These are phyloP conservation scores for Vombatus ursinus DNA, from an alignment of 2,113 vertebrate genomes.

Conservation along the genomic window DNA sequence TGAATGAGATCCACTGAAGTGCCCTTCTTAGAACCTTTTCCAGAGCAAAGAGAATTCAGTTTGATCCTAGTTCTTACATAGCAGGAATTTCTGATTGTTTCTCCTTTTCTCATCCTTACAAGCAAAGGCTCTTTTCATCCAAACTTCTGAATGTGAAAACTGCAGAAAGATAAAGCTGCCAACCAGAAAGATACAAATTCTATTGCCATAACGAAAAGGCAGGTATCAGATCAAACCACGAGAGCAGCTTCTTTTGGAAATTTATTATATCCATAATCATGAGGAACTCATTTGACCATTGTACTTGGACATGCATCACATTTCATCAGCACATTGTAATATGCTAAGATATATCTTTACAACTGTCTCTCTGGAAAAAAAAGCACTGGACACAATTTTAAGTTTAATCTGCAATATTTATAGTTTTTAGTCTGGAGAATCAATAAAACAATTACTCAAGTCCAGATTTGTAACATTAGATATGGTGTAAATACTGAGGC, in stretches of 20 bases:
- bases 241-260: not conserved
- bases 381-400: not conserved
- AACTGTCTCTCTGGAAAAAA: not conserved
- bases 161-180: not conserved
- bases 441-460: not conserved
- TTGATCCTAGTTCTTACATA: not conserved
- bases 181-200: not conserved
- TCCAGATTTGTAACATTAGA: not conserved
- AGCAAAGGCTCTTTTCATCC: not conserved
- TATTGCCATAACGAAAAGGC: conserved; percentile 19
- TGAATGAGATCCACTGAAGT: not conserved
- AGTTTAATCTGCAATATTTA: not conserved
- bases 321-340: not conserved
- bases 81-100: not conserved
- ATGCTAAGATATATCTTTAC: not conserved
- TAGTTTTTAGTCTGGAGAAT: not conserved
- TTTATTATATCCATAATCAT: not conserved
- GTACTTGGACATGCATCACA: not conserved
- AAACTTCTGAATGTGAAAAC: not conserved
- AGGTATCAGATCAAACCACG: not conserved
- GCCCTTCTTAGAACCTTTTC: not conserved
- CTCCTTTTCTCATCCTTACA: not conserved
- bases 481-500: not conserved
- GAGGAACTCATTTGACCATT: not conserved
- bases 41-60: not conserved